phyloP scores from a whole-genome alignment of 2,888 invertebrate genomes.

The Eutolmus rufibarbis region DNA sequence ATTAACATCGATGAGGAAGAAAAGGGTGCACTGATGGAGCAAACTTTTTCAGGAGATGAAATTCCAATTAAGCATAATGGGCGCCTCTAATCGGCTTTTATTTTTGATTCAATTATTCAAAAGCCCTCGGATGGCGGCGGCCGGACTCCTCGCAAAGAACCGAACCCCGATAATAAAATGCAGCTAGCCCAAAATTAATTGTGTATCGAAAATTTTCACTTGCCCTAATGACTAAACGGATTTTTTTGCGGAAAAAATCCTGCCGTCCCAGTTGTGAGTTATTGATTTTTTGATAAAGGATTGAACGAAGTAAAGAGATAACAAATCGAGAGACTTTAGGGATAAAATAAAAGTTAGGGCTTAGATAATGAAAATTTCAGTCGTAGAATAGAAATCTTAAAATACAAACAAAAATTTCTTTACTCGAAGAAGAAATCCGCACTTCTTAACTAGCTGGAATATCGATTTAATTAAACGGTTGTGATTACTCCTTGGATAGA shows the following conservation, averaged over 20 bases:
- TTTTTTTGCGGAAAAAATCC: neutral
- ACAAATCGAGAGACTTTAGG: neutral
- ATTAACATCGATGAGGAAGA: slow-evolving; percentile 38
- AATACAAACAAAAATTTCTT: too few species aligned
- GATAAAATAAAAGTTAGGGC: neutral
- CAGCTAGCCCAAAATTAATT: slow-evolving; percentile 33
- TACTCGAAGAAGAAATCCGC: too few species aligned
- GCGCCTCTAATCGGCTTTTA: slow-evolving; percentile 49
- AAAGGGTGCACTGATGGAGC: slow-evolving; percentile 39
- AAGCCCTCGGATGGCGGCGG: slow-evolving; percentile 9
- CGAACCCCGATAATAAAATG: slow-evolving; percentile 27
- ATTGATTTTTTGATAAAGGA: slow-evolving; percentile 9
- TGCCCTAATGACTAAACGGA: slow-evolving; percentile 31
- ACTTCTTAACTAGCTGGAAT: too few species aligned
- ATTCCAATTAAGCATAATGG: slow-evolving; percentile 49
- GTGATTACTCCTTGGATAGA: too few species aligned
- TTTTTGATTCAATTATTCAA: slow-evolving; percentile 49
- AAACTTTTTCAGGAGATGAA: slow-evolving; percentile 44
- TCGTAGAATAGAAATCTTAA: too few species aligned
- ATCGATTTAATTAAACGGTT: too few species aligned
- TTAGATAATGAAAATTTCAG: neutral
- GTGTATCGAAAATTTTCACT: slow-evolving; percentile 35
- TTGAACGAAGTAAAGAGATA: neutral
- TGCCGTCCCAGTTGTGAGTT: neutral
- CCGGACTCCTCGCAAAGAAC: neutral